Percentiles rank a stretch among this genome's conserved stretches.
phyloP scores from a whole-genome alignment of 2,113 vertebrate genomes.

The Raja brachyura region DNA sequence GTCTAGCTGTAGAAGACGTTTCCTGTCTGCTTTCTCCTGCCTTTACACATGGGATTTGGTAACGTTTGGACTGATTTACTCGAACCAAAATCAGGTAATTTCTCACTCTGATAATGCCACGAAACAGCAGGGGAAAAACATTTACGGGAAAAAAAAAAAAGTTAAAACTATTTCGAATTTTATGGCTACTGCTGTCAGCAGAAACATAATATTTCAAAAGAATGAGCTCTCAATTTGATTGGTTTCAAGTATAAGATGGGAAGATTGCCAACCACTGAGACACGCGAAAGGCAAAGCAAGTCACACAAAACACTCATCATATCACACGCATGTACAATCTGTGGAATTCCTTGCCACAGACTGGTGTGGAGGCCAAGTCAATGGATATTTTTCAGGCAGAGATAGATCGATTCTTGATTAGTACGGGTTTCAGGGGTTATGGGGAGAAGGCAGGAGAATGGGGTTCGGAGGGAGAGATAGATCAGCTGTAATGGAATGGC shows the following conservation, averaged over 20 bases:
- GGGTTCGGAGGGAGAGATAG: too few relatives aligned
- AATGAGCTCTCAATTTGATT: not conserved
- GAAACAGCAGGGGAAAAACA: not conserved
- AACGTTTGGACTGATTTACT: not conserved
- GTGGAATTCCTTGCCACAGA: too few relatives aligned
- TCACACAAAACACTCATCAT: not conserved
- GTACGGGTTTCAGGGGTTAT: too few relatives aligned
- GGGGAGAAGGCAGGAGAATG: too few relatives aligned
- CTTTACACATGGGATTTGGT: not conserved
- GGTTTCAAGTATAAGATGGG: not conserved
- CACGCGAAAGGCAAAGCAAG: not conserved
- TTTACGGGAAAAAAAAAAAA: not conserved
- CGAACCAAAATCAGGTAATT: too few relatives aligned
- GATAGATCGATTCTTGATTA: too few relatives aligned
- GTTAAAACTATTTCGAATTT: not conserved
- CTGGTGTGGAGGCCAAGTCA: too few relatives aligned
- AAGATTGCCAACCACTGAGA: not conserved
- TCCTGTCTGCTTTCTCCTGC: not conserved
- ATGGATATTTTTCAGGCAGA: too few relatives aligned
- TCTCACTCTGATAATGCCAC: not conserved
- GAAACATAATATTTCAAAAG: not conserved
- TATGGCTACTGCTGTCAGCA: not conserved
- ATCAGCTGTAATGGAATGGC: too few relatives aligned
- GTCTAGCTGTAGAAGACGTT: not conserved
- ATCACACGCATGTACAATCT: not conserved